A percentile compares a stretch with the other conserved stretches of the same genome.
Evolutionary conservation across 2,113 vertebrate genomes (phyloP).

Genomic region (Eulacestoma nigropectus): DNA sequence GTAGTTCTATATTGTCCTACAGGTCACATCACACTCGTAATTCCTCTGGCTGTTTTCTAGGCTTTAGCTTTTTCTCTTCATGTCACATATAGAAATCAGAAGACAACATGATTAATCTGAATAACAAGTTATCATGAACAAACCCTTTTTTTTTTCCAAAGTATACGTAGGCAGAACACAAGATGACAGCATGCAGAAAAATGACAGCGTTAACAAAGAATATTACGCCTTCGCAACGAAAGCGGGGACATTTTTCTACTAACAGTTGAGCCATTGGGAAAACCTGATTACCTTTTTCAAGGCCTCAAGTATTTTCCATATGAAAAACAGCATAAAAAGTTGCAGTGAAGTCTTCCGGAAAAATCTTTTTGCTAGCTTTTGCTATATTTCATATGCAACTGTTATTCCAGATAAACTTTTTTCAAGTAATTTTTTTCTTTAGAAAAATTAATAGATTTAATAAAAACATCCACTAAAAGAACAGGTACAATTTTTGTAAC

Average conservation of each 20-base stretch:
- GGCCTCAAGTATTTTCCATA: not conserved
- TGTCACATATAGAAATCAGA: not conserved
- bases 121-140: not conserved
- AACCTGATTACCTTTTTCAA: not conserved
- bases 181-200: slow-evolving; percentile 7
- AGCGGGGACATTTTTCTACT: not conserved
- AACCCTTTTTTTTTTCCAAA: not conserved
- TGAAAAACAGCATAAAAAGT: not conserved
- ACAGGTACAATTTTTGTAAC: not conserved
- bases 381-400: not conserved
- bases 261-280: slow-evolving; percentile 5
- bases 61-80: not conserved
- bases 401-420: not conserved
- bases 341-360: not conserved
- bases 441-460: not conserved
- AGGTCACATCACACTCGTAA: not conserved
- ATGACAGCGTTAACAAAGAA: not conserved
- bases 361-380: not conserved
- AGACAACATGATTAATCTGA: not conserved
- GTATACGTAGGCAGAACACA: not conserved
- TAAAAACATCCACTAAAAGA: not conserved
- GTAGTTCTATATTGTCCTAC: not conserved
- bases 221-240: not conserved
- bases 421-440: not conserved
- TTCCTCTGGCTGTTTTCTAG: not conserved